Percentiles rank a stretch among this genome's conserved stretches.
Conservation (phyloP, 2,888 invertebrate species). For the Pseudococcus viburni region DNA sequence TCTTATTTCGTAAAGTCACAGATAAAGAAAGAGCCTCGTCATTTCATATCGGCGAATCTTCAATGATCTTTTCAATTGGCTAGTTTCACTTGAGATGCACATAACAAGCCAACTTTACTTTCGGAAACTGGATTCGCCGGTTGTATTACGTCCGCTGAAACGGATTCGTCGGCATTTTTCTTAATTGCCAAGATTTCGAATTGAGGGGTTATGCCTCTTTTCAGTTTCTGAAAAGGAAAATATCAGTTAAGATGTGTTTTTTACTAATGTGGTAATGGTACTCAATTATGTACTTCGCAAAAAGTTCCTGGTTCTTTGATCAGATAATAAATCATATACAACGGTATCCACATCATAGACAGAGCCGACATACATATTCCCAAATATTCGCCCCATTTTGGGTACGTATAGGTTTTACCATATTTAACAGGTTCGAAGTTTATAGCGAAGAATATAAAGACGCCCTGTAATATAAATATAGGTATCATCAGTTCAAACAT, state of each 20-base stretch:
- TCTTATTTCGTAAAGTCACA: constrained; percentile 4
- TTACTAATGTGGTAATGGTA: neutral
- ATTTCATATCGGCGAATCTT: neutral
- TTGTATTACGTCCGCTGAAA: constrained; percentile 50
- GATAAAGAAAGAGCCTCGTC: constrained; percentile 41
- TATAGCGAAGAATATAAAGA: constrained; percentile 77
- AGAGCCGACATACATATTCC: constrained; percentile 77
- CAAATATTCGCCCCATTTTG: constrained; percentile 76
- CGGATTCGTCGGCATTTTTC: constrained; percentile 18
- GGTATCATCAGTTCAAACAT: neutral
- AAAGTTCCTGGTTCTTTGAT: constrained; percentile 74
- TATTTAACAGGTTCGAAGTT: constrained; percentile 76
- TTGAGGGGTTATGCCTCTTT: constrained; percentile 66
- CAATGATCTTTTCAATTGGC: constrained; percentile 1
- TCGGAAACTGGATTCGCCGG: constrained; percentile 52
- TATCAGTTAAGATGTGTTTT: neutral
- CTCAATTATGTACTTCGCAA: constrained; percentile 72
- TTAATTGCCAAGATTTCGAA: constrained; percentile 60
- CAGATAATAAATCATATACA: constrained; percentile 77
- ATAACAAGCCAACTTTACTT: constrained; percentile 57
- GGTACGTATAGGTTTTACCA: constrained; percentile 75
- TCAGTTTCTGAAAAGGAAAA: constrained; percentile 56
- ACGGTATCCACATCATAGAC: constrained; percentile 79
- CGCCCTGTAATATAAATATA: constrained; percentile 73
- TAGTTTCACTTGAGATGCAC: constrained; percentile 47